phyloP scores from a whole-genome alignment of 2,888 invertebrate species.

The Mythimna lalbum region DNA sequence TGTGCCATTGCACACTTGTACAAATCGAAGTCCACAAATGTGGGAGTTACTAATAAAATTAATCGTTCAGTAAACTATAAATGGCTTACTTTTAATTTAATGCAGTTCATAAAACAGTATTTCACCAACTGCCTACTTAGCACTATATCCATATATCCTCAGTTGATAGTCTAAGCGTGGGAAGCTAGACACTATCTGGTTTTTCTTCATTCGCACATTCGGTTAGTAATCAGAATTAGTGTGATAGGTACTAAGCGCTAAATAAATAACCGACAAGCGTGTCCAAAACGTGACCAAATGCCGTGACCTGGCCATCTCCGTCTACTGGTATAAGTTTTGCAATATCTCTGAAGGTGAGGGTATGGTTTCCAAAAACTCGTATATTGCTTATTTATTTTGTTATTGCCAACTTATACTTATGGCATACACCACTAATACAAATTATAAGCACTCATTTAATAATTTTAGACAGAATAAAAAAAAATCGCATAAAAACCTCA shows the following conservation, averaged over 20 bases:
- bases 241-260: conserved; percentile 10
- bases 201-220: conserved; percentile 36
- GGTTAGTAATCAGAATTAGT: conserved; percentile 24
- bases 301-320: conserved; percentile 20
- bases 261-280: conserved; percentile 12
- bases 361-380: conserved; percentile 21
- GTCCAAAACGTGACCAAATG: neutral
- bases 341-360: neutral
- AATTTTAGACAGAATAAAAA: no score
- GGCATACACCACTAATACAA: no score
- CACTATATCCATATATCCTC: conserved; percentile 8
- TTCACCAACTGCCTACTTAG: conserved; percentile 2
- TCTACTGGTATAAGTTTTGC: conserved; percentile 11
- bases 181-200: conserved; percentile 45
- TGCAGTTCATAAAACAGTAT: conserved; percentile 27
- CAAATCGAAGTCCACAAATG: no score
- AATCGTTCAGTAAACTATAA: neutral
- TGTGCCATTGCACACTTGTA: no score
- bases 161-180: conserved; percentile 33
- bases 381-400: neutral
- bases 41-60: neutral
- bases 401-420: no score
- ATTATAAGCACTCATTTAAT: no score
- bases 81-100: neutral
- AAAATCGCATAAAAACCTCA: no score